These are phyloP conservation scores for Oconnorella tubifera DNA, from an alignment of 2,888 invertebrate species.

Conservation along the genomic window DNA sequence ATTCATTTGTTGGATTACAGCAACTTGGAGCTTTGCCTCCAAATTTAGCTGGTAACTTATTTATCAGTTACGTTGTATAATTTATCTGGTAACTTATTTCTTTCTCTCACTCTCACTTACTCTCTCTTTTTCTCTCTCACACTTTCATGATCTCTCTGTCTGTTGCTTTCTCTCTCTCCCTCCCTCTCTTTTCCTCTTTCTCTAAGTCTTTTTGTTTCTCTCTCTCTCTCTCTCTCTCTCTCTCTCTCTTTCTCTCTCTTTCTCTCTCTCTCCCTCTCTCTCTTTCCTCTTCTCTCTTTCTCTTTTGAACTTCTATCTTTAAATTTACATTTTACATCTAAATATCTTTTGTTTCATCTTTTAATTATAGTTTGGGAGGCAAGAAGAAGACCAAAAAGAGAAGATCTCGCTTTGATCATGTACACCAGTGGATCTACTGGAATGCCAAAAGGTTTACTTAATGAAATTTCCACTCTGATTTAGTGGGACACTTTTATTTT, in stretches of 20 bases:
- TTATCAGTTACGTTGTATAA: background rate
- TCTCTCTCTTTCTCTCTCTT: constrained; percentile 5
- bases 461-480: no score
- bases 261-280: constrained; percentile 1
- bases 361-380: constrained; percentile 8
- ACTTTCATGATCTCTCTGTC: background rate
- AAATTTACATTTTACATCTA: constrained; percentile 1
- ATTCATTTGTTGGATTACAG: constrained; percentile 72
- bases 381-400: constrained; percentile 57
- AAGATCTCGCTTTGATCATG: constrained; percentile 94
- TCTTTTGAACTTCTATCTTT: background rate
- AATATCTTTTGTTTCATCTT: no score
- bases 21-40: constrained; percentile 58
- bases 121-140: background rate
- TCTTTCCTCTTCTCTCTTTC: background rate
- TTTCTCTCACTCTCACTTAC: background rate
- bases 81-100: background rate
- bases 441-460: constrained; percentile 77
- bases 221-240: constrained; percentile 11
- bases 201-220: constrained; percentile 14
- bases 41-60: no score
- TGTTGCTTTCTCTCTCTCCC: background rate
- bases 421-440: constrained; percentile 98
- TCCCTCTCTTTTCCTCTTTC: constrained; percentile 14
- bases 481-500: no score